phyloP scores from a whole-genome alignment of 1,140 invertebrate species.

The Eueides isabella region DNA sequence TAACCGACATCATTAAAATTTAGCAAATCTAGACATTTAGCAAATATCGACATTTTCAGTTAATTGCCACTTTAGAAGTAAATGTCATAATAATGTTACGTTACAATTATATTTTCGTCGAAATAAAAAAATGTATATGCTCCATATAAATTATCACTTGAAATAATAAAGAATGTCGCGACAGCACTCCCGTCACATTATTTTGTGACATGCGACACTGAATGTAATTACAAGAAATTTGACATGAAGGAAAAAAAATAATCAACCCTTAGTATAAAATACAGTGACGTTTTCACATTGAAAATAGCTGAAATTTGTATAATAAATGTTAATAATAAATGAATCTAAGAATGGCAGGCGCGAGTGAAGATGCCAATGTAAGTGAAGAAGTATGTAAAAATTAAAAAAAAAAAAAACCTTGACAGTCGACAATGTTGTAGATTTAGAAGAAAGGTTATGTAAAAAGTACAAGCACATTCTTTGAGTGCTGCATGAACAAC shows the following conservation, averaged over 20 bases:
- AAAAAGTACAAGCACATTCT: no score
- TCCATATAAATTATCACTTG: not conserved
- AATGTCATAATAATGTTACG: no score
- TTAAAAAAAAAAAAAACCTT: not conserved
- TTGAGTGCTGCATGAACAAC: no score
- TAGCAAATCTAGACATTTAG: no score
- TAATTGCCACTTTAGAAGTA: no score
- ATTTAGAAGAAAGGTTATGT: no score
- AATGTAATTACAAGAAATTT: conserved; percentile 3
- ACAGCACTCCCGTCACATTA: conserved; percentile 9
- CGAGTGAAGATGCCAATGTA: not conserved
- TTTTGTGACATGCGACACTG: not conserved
- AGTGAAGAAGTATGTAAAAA: not conserved
- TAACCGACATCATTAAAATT: no score
- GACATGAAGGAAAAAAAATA: not conserved
- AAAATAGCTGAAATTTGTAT: not conserved
- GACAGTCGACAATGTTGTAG: not conserved
- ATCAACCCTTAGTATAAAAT: not conserved
- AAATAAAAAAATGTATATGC: not conserved
- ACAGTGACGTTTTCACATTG: not conserved
- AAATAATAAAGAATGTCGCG: conserved; percentile 6
- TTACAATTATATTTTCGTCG: not conserved
- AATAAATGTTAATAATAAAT: not conserved
- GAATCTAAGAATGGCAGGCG: not conserved
- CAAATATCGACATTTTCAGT: no score